These are phyloP conservation scores for Corythaeola cristata DNA, from an alignment of 2,113 vertebrate genomes.

Conservation along the genomic window DNA sequence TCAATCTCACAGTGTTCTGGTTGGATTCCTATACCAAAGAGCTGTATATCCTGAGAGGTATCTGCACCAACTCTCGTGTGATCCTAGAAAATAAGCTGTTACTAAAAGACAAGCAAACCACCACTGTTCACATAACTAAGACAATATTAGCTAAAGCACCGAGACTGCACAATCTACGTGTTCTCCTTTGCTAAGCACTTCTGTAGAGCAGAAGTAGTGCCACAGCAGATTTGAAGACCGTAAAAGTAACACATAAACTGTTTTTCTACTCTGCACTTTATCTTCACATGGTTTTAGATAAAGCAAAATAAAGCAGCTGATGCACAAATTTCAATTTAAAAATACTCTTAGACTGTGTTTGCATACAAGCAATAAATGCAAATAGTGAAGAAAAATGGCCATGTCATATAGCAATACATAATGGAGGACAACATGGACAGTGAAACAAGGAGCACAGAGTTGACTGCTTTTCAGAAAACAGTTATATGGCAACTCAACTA, in stretches of 20 bases:
- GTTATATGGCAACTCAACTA: background rate
- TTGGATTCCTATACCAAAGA: conserved; percentile 97
- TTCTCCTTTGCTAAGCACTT: background rate
- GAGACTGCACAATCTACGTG: background rate
- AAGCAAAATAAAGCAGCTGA: background rate
- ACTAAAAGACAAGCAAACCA: background rate
- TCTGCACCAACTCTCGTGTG: conserved; percentile 92
- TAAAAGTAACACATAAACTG: background rate
- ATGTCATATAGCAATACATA: background rate
- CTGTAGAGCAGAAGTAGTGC: background rate
- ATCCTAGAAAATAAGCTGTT: conserved; percentile 77
- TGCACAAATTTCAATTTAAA: background rate
- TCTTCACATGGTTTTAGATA: background rate
- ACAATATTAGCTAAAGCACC: background rate
- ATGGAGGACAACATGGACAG: background rate
- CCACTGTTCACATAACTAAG: background rate
- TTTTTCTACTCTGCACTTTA: background rate
- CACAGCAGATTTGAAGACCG: background rate
- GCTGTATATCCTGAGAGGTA: conserved; percentile 98
- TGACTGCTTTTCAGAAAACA: background rate
- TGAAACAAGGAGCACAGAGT: background rate
- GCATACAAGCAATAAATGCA: background rate
- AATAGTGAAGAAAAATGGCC: background rate
- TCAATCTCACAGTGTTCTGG: conserved; percentile 92
- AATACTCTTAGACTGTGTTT: background rate